phyloP scores from a whole-genome alignment of 92 coral and sea anemone species.

The Blastomussa wellsi region DNA sequence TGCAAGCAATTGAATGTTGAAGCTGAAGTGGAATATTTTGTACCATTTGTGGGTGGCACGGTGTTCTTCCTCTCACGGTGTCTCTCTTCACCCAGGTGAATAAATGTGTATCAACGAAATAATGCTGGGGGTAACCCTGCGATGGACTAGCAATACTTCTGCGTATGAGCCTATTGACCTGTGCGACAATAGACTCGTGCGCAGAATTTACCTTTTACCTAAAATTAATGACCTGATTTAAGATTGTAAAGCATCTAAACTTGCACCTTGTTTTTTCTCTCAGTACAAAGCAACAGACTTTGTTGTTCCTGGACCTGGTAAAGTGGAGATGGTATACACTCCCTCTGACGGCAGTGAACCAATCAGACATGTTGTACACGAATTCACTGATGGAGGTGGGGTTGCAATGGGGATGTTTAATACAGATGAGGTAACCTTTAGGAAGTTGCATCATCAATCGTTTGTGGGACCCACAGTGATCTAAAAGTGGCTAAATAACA shows the following conservation, averaged over 20 bases:
- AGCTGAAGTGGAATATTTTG: too few relatives aligned
- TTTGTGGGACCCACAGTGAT: background rate
- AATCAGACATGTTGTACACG: constrained; percentile 70
- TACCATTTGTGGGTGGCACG: too few relatives aligned
- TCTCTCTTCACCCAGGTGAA: too few relatives aligned
- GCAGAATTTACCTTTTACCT: too few relatives aligned
- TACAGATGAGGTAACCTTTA: constrained; percentile 78
- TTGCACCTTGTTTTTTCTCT: background rate
- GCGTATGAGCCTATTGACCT: too few relatives aligned
- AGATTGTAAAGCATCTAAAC: background rate
- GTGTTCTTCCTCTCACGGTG: too few relatives aligned
- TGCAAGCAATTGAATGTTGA: too few relatives aligned
- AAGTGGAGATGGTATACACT: constrained; percentile 76
- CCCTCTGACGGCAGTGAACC: constrained; percentile 92
- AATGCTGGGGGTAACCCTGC: too few relatives aligned
- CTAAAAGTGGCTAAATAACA: too few relatives aligned
- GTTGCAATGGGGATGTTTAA: constrained; percentile 98
- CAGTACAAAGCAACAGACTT: constrained; percentile 98
- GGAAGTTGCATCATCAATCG: background rate
- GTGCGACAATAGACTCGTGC: too few relatives aligned
- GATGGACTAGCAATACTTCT: too few relatives aligned
- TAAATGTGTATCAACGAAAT: too few relatives aligned
- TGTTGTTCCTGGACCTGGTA: constrained; percentile 93
- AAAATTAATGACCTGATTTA: background rate
- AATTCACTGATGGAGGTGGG: constrained; percentile 82